Evolutionary conservation across 2,113 vertebrate species (phyloP).

Genomic region (Muscicapa adusta): DNA sequence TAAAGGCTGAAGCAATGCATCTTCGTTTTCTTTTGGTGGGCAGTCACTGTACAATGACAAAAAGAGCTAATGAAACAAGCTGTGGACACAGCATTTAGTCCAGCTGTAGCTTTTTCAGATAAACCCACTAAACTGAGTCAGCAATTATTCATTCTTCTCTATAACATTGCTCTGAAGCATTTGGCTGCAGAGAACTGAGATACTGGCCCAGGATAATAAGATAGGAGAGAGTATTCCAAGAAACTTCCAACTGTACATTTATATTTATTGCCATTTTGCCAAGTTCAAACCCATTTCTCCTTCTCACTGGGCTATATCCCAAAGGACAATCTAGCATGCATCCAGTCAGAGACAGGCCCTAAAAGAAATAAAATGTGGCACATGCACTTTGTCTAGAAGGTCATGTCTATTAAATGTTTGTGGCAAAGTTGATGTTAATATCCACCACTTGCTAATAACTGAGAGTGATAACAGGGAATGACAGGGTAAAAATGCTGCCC

Average conservation of each 20-base stretch:
- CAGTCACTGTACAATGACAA: neutral
- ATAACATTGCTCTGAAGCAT: neutral
- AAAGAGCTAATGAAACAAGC: neutral
- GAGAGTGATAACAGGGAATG: neutral
- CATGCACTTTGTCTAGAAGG: neutral
- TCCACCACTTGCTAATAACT: neutral
- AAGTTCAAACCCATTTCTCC: conserved; percentile 42
- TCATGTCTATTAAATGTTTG: neutral
- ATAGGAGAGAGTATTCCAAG: neutral
- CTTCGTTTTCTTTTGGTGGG: neutral
- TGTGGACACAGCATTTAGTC: neutral
- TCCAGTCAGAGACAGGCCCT: conserved; percentile 21
- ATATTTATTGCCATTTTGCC: conserved; percentile 51
- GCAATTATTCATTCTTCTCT: neutral
- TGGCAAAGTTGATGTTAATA: neutral
- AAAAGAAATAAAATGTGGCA: neutral
- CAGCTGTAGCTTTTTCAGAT: neutral
- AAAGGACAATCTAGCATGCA: conserved; percentile 33
- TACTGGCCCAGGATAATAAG: neutral
- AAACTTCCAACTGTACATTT: neutral
- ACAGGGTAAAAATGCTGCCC: neutral
- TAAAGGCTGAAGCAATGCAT: neutral
- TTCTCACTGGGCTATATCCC: neutral
- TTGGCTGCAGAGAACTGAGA: neutral
- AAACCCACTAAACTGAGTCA: neutral